phyloP scores from a whole-genome alignment of 1,140 invertebrate species.

The Mylabris phalerata region DNA sequence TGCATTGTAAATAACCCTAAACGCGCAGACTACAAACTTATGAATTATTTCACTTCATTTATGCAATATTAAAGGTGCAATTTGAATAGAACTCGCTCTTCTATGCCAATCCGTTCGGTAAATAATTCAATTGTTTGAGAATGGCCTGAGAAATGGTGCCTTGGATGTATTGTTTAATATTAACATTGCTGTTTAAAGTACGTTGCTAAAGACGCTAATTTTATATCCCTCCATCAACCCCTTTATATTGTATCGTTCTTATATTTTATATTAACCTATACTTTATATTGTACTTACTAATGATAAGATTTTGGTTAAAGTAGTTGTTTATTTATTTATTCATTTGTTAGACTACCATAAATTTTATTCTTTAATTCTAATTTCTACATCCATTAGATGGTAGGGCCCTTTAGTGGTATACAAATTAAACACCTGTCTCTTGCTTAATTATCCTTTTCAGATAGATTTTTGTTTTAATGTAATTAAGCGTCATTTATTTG shows the following conservation, averaged over 20 bases:
- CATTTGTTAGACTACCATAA: too few species aligned
- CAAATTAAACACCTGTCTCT: too few species aligned
- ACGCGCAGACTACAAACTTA: conserved; percentile 45
- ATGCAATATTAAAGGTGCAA: conserved; percentile 44
- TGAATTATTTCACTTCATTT: conserved; percentile 44
- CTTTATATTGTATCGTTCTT: too few species aligned
- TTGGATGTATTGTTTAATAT: conserved; percentile 40
- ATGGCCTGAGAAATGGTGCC: conserved; percentile 37
- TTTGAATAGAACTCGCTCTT: conserved; percentile 43
- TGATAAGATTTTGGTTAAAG: too few species aligned
- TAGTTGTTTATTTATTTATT: too few species aligned
- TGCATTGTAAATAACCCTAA: conserved; percentile 45
- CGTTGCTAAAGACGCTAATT: conserved; percentile 31
- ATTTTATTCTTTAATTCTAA: too few species aligned
- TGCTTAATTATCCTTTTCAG: too few species aligned
- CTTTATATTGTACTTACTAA: too few species aligned
- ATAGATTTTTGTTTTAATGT: too few species aligned
- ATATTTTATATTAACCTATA: too few species aligned
- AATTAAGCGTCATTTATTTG: too few species aligned
- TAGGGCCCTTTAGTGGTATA: neutral
- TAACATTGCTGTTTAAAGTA: conserved; percentile 38
- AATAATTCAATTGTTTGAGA: conserved; percentile 44
- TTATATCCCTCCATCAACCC: conserved; percentile 20
- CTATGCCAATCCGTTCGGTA: conserved; percentile 44
- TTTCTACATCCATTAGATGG: too few species aligned